Conservation (phyloP, 2,113 vertebrate genomes). For the Anser cygnoides region DNA sequence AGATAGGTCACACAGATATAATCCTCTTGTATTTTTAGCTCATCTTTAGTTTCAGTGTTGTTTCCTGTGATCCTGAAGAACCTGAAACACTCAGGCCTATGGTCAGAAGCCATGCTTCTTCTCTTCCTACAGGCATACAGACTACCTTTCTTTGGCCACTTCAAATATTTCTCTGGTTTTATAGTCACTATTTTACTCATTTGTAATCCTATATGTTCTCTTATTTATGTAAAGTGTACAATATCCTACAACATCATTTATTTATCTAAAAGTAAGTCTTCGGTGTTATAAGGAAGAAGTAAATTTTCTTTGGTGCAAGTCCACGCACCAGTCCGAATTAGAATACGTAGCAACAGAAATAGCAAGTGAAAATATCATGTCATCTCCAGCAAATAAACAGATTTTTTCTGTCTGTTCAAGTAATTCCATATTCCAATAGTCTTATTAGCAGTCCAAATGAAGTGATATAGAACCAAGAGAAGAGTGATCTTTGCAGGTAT, state of each 20-base stretch:
- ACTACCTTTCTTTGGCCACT: not conserved
- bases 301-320: not conserved
- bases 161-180: not conserved
- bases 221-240: not conserved
- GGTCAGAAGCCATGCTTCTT: not conserved
- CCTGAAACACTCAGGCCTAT: not conserved
- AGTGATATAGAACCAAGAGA: not conserved
- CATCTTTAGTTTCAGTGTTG: not conserved
- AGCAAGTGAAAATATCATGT: not conserved
- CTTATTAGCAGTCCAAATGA: not conserved
- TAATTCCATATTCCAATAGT: not conserved
- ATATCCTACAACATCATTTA: not conserved
- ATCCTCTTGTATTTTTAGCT: not conserved
- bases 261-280: not conserved
- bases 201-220: not conserved
- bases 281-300: not conserved
- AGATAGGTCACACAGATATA: not conserved
- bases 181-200: not conserved
- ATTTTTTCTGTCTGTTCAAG: not conserved
- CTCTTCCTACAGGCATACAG: not conserved
- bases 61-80: not conserved
- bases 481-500: not conserved
- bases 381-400: not conserved
- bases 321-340: not conserved
- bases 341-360: not conserved